Base-by-base conservation (phyloP, 2,797 vertebrate genomes). In the Lycodopsis pacificus region DNA sequence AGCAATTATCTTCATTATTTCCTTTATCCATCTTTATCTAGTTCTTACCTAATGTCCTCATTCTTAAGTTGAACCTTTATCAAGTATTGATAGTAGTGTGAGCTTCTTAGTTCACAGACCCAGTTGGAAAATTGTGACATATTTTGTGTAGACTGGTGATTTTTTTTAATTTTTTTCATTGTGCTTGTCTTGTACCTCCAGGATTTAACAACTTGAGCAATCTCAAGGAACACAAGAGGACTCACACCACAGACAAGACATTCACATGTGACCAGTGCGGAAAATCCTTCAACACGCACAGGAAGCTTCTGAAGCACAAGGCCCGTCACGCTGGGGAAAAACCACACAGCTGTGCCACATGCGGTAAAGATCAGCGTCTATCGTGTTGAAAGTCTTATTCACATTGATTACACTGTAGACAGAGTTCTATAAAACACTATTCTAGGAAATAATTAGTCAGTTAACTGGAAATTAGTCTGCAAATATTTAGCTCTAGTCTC, bases 171-270 rank as follows among this genome's bases (percentile, higher is more conserved):
- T 42, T 42, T 49, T 49, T 9, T 56, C 7, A 36, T 44, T 76
- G 34, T 64, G 19, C 61, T 34, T 76, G 2, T 72, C 36, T 42
- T 64, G 17, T 77, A 71, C 3, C 69, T 64, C 80, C 80, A 99
- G 98, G 98, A 46, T 99, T 99, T 83, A 99, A 97, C 87, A 99
- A 98, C 86, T 95, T 99, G 89, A 98, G 98, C 79, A 99, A 99
- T 79, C 93, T 99, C 77, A 99, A 99, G 92, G 98, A 99, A 80
- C 98, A 99, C 91, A 98, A 97, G 86, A 98, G 97, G 93, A 99
- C 97, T 0, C 98, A 99, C 70, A 94, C 95, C 2, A 96, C 95
- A 2, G 98, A 99, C 81, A 96, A 96, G 76, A 96, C 96, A 0
- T 99, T 97, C 88, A 98, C 96, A n/a, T 99, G 98, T 66, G 97